phyloP scores from a whole-genome alignment of 2,797 vertebrate genomes.

The Propithecus deckenii region DNA sequence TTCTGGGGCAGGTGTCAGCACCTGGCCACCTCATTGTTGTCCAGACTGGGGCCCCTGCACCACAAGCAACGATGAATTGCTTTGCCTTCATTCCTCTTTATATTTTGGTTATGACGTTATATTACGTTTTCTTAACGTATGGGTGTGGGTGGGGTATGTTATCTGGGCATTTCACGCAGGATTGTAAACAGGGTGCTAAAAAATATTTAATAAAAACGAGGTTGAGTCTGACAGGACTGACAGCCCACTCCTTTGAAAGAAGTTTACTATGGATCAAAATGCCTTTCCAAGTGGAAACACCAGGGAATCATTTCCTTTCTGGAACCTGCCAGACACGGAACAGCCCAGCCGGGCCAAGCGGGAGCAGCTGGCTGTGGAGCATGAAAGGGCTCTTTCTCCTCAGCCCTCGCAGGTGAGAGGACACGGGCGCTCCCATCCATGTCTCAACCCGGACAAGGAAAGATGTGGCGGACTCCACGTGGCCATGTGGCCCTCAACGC shows the following conservation, averaged over 20 bases:
- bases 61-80: neutral
- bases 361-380: neutral
- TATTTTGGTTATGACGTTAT: neutral
- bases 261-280: conserved; percentile 11
- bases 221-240: neutral
- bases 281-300: conserved; percentile 12
- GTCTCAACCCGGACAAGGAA: neutral
- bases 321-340: neutral
- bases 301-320: conserved; percentile 33
- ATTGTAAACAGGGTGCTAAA: neutral
- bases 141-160: neutral
- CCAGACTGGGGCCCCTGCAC: rapidly evolving
- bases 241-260: conserved; percentile 1
- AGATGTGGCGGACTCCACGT: neutral
- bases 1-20: neutral
- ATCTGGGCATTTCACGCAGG: neutral
- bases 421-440: rapidly evolving
- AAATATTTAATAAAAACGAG: neutral
- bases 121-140: neutral
- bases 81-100: neutral
- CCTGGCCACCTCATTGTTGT: rapidly evolving
- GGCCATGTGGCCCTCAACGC: neutral
- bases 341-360: neutral
- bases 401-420: neutral
- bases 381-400: neutral